Conservation (phyloP, 2,797 vertebrate genomes). For the Leontopithecus rosalia region DNA sequence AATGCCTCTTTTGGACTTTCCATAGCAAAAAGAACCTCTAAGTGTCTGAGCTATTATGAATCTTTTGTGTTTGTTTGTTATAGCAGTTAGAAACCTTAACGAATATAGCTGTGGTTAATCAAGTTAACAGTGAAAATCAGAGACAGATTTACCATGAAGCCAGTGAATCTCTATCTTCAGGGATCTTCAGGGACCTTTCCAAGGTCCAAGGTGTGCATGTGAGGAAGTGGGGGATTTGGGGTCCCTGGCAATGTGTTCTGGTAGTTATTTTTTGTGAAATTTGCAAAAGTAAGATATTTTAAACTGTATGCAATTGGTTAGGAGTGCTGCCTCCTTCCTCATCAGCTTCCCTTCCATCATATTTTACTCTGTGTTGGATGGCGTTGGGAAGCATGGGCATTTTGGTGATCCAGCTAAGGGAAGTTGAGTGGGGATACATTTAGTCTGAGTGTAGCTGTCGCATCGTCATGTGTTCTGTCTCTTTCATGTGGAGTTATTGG, state of each 20-base stretch:
- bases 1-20: background rate
- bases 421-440: background rate
- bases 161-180: background rate
- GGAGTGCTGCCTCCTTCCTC: background rate
- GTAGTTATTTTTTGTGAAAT: background rate
- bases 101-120: background rate
- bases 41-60: background rate
- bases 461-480: background rate
- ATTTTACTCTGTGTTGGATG: background rate
- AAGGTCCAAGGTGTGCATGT: background rate
- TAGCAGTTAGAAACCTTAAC: background rate
- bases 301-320: background rate
- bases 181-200: background rate
- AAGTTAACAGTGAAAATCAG: background rate
- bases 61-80: background rate
- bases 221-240: fast-evolving
- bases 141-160: background rate
- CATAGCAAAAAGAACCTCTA: background rate
- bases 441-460: background rate
- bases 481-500: background rate
- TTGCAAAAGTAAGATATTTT: background rate
- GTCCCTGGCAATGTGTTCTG: background rate
- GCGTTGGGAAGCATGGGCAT: background rate
- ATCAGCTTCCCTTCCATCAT: background rate
- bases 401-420: background rate